Conservation (phyloP, 2,888 invertebrate species). For the Drosophila merina region DNA sequence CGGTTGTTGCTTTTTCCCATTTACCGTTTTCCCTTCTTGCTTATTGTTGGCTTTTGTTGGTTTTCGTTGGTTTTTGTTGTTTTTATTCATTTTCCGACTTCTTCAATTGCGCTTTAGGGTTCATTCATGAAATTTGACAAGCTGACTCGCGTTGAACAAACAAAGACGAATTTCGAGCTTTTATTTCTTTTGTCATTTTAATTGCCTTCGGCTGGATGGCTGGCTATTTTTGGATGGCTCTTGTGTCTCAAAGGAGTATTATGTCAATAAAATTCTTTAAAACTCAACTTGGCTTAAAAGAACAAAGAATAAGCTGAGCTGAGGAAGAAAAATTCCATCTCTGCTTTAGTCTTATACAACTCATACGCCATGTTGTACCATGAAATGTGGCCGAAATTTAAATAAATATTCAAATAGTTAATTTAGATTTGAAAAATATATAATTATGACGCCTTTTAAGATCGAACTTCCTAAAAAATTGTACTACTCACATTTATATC, state of each 20-base stretch:
- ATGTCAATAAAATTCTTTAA: background rate
- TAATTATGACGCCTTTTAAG: background rate
- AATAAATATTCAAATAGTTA: too few species aligned
- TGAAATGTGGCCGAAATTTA: too few species aligned
- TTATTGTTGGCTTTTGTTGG: background rate
- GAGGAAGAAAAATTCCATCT: too few species aligned
- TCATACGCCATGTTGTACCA: background rate
- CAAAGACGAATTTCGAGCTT: constrained; percentile 61
- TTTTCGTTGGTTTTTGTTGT: background rate
- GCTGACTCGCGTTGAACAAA: constrained; percentile 50
- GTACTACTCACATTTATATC: background rate
- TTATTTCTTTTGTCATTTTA: constrained; percentile 54
- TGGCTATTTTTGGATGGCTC: constrained; percentile 58
- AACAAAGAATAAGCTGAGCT: too few species aligned
- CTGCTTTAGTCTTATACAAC: too few species aligned
- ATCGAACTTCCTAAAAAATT: background rate
- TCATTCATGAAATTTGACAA: constrained; percentile 75
- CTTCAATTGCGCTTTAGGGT: constrained; percentile 62
- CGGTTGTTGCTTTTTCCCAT: constrained; percentile 26
- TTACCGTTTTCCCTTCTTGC: background rate
- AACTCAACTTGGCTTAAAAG: background rate
- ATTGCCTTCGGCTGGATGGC: constrained; percentile 45
- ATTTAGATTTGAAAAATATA: too few species aligned
- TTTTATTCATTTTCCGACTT: constrained; percentile 26
- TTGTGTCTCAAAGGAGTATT: constrained; percentile 5